A percentile compares a stretch with the other conserved stretches of the same genome.
Evolutionary conservation across 2,797 vertebrate species (phyloP).

Genomic region (Thripadectes ignobilis): DNA sequence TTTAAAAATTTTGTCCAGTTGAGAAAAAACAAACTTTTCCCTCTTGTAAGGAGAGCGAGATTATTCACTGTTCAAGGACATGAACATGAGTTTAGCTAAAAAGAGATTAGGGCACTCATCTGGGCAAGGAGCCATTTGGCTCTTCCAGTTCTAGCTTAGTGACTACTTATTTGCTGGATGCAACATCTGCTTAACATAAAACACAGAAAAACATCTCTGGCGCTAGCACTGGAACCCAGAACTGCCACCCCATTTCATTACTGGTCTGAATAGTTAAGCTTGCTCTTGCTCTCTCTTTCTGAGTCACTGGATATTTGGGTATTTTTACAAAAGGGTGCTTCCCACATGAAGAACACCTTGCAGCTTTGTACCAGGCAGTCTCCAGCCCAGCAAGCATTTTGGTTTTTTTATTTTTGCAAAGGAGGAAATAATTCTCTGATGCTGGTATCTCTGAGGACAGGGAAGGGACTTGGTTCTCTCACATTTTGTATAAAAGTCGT

Average conservation of each 20-base stretch:
- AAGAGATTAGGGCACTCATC: neutral
- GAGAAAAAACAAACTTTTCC: neutral
- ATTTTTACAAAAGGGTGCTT: conserved; percentile 32
- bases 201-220: conserved; percentile 12
- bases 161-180: neutral
- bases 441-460: neutral
- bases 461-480: neutral
- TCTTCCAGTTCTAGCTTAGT: neutral
- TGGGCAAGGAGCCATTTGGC: neutral
- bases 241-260: neutral
- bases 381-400: neutral
- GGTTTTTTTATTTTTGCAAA: neutral
- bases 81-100: neutral
- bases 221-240: neutral
- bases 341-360: conserved; percentile 62
- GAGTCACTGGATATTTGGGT: conserved; percentile 50
- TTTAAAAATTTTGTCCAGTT: neutral
- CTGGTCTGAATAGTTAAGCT: conserved; percentile 19
- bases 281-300: conserved; percentile 13
- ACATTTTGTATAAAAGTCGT: neutral
- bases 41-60: neutral
- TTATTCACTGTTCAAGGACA: neutral
- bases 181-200: conserved; percentile 36
- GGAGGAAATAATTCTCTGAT: neutral
- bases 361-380: conserved; percentile 42